Conservation (phyloP, 2,113 vertebrate genomes). For the Cavia aperea region DNA sequence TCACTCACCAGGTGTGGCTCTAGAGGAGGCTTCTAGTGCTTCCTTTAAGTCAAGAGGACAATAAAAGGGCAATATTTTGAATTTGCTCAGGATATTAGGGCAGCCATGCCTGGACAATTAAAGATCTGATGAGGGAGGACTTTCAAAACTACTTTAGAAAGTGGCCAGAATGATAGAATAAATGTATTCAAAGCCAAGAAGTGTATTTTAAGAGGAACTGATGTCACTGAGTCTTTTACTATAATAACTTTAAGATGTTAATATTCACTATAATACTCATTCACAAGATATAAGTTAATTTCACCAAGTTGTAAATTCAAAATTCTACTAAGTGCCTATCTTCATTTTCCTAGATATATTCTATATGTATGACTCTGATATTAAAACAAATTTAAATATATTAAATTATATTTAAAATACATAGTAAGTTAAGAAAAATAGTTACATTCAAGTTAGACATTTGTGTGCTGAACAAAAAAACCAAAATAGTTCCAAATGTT, state of each 20-base stretch:
- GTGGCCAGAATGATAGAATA: background rate
- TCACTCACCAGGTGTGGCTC: background rate
- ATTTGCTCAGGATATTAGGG: background rate
- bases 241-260: background rate
- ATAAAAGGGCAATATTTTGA: background rate
- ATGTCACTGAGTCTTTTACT: background rate
- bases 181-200: background rate
- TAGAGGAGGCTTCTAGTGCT: background rate
- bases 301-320: background rate
- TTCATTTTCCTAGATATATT: constrained; percentile 4
- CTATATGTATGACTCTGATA: background rate
- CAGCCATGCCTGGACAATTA: background rate
- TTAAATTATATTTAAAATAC: constrained; percentile 9
- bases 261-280: background rate
- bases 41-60: background rate
- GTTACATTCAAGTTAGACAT: background rate
- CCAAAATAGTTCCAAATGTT: background rate
- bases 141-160: background rate
- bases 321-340: background rate
- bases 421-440: background rate
- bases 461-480: background rate
- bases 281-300: background rate
- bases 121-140: background rate
- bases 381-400: background rate
- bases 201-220: background rate